Percentiles rank a stretch among this genome's conserved stretches.
Conservation (phyloP, 1,140 invertebrate genomes). For the Euwallacea fornicatus region DNA sequence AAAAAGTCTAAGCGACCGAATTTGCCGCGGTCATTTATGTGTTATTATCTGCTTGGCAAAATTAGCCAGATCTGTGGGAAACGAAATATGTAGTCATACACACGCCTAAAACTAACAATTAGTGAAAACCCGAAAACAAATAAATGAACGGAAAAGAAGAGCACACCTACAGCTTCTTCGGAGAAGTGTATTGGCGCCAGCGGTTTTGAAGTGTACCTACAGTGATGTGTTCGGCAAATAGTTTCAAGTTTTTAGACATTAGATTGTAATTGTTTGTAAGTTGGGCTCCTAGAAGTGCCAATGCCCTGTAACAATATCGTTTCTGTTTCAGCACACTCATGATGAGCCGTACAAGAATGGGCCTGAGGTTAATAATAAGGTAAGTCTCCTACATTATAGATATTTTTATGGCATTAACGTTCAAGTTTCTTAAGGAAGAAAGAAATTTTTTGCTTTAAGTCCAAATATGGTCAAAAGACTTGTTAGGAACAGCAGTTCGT, state of each 20-base stretch:
- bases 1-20: background rate
- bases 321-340: conserved; percentile 56
- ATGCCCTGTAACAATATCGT: background rate
- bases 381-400: conserved; percentile 4
- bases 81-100: background rate
- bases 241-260: background rate
- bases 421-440: too few relatives aligned
- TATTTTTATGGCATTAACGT: background rate
- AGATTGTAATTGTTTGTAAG: background rate
- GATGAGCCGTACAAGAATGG: conserved; percentile 51
- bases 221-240: too few relatives aligned
- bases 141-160: background rate
- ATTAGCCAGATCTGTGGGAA: conserved; percentile 17
- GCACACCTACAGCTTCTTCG: conserved; percentile 16
- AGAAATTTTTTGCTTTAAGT: background rate
- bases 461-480: background rate
- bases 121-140: conserved; percentile 7
- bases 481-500: too few relatives aligned
- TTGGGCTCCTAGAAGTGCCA: background rate
- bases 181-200: conserved; percentile 21
- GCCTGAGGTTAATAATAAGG: conserved; percentile 53
- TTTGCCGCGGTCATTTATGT: background rate
- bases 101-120: conserved; percentile 15
- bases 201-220: too few relatives aligned
- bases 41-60: conserved; percentile 9